Base-by-base conservation (phyloP, 1,140 invertebrate genomes). In the Ceratina australensis region DNA sequence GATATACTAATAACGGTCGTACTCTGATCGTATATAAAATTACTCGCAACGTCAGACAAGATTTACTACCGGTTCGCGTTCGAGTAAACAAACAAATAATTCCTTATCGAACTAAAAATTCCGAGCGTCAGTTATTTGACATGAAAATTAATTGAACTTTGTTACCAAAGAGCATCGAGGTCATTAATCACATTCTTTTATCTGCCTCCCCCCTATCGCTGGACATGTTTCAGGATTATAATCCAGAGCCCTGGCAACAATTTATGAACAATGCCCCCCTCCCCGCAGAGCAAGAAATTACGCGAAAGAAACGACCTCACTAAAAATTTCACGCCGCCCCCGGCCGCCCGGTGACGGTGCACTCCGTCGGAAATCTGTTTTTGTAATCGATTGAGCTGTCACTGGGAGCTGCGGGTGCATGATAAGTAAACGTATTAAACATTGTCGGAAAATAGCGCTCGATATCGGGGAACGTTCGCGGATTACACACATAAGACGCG, bases 371-470 rank as follows among this genome's bases (percentile, higher is more conserved):
- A 59, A 68, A 57, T 49, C 73, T 49, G 33, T 61, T 67, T 57
- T 52, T 15, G 73, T 24, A 42, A 56, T 66, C 73, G 64, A 57
- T 75, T 57, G 28, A 59, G 42, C 73, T 68, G 73, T 75, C 73
- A 49, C 15, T 42, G 12, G 60, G 49, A 60, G 50, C 33, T 20
- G 20, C 57, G 59, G 59, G 18, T 33, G 59, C 50, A 24, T 28
- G 65, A 61, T 60, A 73, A 56, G 54, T 64, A 56, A 82, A 60
- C 66, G 76, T 28, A 61, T 82, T 82, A 65, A 82, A 82, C 72
- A 67, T 79, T 75, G 59, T 83, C 71, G 66, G 76, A 67, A 81
- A 78, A 83, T 72, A 61, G 76, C 81, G 71, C 50, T 82, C 82
- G 66, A 83, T 83, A 83, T 67, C 71, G 64, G 66, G 66, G 61